A percentile compares a stretch with the other conserved stretches of the same genome.
phyloP scores from a whole-genome alignment of 1,140 invertebrate genomes.

The Zaprionus lachaisei region DNA sequence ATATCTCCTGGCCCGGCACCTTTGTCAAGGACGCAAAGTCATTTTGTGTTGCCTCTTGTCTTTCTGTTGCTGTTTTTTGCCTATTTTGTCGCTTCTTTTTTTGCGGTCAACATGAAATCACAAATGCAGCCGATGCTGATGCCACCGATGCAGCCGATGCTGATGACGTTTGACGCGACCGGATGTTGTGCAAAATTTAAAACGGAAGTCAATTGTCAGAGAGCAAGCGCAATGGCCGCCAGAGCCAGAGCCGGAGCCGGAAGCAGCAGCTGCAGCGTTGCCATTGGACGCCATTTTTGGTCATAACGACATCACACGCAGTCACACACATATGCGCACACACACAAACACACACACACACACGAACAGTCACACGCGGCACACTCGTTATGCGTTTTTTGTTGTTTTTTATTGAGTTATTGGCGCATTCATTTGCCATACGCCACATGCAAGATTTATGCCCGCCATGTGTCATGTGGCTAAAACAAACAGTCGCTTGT shows the following conservation, averaged over 20 bases:
- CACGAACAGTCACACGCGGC: background rate
- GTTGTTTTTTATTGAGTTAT: constrained; percentile 74
- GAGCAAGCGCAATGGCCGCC: constrained; percentile 62
- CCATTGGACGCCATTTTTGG: constrained; percentile 65
- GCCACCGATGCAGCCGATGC: background rate
- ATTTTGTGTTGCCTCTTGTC: constrained; percentile 19
- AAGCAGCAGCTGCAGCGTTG: constrained; percentile 70
- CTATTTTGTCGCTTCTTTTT: constrained; percentile 21
- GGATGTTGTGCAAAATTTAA: constrained; percentile 82
- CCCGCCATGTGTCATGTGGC: constrained; percentile 79
- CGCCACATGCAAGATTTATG: constrained; percentile 78
- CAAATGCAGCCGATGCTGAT: constrained; percentile 17
- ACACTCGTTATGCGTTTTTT: constrained; percentile 29
- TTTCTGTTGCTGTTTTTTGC: constrained; percentile 3
- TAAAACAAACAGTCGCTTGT: constrained; percentile 60
- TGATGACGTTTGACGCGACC: constrained; percentile 47
- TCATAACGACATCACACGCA: constrained; percentile 40
- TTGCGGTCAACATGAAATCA: constrained; percentile 31
- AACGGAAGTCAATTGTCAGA: constrained; percentile 82
- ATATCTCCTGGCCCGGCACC: constrained; percentile 58
- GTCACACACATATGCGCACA: background rate
- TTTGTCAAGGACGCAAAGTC: constrained; percentile 68
- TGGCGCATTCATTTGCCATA: constrained; percentile 82
- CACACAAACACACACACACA: background rate
- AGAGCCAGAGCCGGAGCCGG: constrained; percentile 44